A percentile compares a stretch with the other conserved stretches of the same genome.
Evolutionary conservation across 1,140 invertebrate genomes (phyloP).

Genomic region (Mycetomoellerius zeteki): DNA sequence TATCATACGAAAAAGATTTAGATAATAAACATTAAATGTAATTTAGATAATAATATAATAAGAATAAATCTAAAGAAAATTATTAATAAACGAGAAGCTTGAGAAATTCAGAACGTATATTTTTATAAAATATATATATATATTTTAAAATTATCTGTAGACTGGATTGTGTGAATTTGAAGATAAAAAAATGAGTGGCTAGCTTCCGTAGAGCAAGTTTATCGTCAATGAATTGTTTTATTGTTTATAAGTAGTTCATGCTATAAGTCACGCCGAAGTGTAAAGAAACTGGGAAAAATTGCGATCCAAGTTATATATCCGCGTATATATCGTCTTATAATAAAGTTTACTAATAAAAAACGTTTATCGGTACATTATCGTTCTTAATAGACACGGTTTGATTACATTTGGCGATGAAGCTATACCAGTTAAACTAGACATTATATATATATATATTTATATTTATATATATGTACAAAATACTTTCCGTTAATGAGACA

Average conservation of each 20-base stretch:
- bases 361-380: not conserved
- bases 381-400: slow-evolving; percentile 1
- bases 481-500: slow-evolving; percentile 60
- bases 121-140: too few species aligned
- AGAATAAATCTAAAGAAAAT: not conserved
- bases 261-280: not conserved
- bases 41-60: not conserved
- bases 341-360: slow-evolving; percentile 14
- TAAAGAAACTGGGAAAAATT: not conserved
- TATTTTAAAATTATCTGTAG: not conserved
- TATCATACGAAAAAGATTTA: not conserved
- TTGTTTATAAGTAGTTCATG: not conserved
- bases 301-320: not conserved
- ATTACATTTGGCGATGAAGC: slow-evolving; percentile 30
- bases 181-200: not conserved
- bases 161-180: slow-evolving; percentile 13
- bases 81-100: not conserved
- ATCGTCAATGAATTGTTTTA: not conserved
- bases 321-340: not conserved
- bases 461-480: slow-evolving; percentile 29
- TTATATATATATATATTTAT: slow-evolving; percentile 12
- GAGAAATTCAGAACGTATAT: not conserved
- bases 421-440: slow-evolving; percentile 22
- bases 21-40: too few species aligned
- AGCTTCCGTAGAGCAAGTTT: not conserved